Percentiles rank a stretch among this genome's conserved stretches.
Evolutionary conservation across 2,888 invertebrate species (phyloP).

Genomic region (Atrina japonica): DNA sequence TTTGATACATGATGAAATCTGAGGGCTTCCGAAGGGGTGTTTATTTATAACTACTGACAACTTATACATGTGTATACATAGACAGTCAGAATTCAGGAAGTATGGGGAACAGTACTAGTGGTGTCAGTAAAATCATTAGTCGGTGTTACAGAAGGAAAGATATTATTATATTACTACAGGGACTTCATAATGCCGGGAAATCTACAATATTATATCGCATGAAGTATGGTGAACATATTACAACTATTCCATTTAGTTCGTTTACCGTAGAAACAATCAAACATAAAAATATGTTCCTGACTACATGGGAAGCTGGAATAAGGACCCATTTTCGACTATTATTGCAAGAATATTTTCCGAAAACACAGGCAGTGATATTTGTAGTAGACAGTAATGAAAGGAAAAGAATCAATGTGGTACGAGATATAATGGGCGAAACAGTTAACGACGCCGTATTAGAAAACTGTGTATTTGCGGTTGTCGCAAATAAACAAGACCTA

Average conservation of each 20-base stretch:
- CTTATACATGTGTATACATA: no score
- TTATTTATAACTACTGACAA: no score
- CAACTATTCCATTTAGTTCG: slow-evolving; percentile 65
- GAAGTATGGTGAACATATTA: slow-evolving; percentile 60
- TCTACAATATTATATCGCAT: slow-evolving; percentile 55
- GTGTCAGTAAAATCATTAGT: slow-evolving; percentile 7
- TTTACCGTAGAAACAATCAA: slow-evolving; percentile 62
- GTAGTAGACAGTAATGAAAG: slow-evolving; percentile 60
- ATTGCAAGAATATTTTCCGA: slow-evolving; percentile 49
- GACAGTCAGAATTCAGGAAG: no score
- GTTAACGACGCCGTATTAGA: slow-evolving; percentile 48
- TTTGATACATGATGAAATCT: no score
- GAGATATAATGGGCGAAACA: slow-evolving; percentile 44
- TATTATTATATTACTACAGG: slow-evolving; percentile 41
- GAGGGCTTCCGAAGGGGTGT: no score
- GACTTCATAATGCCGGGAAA: slow-evolving; percentile 60
- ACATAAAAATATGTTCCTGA: slow-evolving; percentile 45
- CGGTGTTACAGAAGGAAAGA: slow-evolving; percentile 18
- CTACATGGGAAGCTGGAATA: slow-evolving; percentile 59
- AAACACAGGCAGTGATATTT: slow-evolving; percentile 55
- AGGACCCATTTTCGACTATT: slow-evolving; percentile 55
- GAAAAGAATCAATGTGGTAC: slow-evolving; percentile 47
- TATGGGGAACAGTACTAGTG: slow-evolving; percentile 16
- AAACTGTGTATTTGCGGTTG: slow-evolving; percentile 47
- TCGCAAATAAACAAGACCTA: slow-evolving; percentile 68